phyloP scores from a whole-genome alignment of 2,113 vertebrate species.

The Cariama cristata region DNA sequence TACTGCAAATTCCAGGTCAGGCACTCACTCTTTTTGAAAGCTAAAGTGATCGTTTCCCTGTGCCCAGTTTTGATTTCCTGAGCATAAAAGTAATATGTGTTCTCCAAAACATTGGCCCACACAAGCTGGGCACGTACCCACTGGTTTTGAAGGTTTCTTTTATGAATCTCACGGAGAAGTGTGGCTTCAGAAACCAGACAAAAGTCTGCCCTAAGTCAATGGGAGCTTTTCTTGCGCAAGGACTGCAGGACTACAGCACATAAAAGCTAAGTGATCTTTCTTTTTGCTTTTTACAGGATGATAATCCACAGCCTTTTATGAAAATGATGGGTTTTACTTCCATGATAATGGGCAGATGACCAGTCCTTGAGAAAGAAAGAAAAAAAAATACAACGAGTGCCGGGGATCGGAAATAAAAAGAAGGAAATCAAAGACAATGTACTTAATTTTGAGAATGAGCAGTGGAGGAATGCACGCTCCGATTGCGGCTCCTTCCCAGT shows the following conservation, averaged over 20 bases:
- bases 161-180: background rate
- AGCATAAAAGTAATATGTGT: constrained; percentile 10
- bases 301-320: background rate
- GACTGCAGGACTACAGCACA: background rate
- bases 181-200: constrained; percentile 35
- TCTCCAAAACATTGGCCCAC: background rate
- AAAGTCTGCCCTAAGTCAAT: background rate
- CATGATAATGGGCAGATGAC: background rate
- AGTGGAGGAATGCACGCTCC: rapidly evolving
- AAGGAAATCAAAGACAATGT: background rate
- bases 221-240: background rate
- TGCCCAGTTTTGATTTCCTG: constrained; percentile 25
- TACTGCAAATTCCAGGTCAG: background rate
- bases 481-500: background rate
- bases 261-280: background rate
- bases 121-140: constrained; percentile 25
- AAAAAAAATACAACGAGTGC: rapidly evolving
- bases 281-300: background rate
- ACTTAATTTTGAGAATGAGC: background rate
- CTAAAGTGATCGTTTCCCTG: constrained; percentile 15
- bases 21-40: background rate
- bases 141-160: constrained; percentile 21
- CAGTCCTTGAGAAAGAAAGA: background rate
- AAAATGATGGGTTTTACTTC: background rate
- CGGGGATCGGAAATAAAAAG: background rate